phyloP scores from a whole-genome alignment of 2,797 vertebrate species.

The Sparidentex hasta region DNA sequence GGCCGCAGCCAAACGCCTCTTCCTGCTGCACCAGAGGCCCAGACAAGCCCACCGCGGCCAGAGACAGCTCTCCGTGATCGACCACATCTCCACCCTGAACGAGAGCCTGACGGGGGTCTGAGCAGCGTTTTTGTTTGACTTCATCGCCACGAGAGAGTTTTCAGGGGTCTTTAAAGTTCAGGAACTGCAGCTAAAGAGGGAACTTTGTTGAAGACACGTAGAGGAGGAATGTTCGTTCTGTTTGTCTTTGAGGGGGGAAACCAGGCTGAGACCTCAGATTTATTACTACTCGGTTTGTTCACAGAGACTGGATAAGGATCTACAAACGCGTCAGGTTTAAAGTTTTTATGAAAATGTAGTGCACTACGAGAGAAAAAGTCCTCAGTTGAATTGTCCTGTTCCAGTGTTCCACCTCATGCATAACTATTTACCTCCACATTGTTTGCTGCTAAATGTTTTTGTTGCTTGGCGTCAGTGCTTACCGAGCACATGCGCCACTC shows the following conservation, averaged over 20 bases:
- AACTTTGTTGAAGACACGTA: slow-evolving; percentile 6
- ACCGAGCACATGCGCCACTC: slow-evolving; percentile 7
- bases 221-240: slow-evolving; percentile 11
- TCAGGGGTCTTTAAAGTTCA: slow-evolving; percentile 5
- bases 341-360: neutral
- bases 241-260: slow-evolving; percentile 3
- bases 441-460: slow-evolving; percentile 2
- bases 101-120: slow-evolving; percentile 82
- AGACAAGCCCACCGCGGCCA: slow-evolving; percentile 45
- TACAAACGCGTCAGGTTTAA: slow-evolving; percentile 2
- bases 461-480: neutral
- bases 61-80: slow-evolving; percentile 70
- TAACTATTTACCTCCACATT: slow-evolving; percentile 11
- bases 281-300: slow-evolving; percentile 34
- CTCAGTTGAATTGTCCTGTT: neutral
- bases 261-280: slow-evolving; percentile 23
- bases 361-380: slow-evolving; percentile 8
- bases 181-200: slow-evolving; percentile 3
- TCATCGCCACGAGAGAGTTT: neutral
- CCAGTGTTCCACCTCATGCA: slow-evolving; percentile 12
- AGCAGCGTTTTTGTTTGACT: slow-evolving; percentile 21
- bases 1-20: slow-evolving; percentile 87
- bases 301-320: slow-evolving; percentile 18
- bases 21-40: slow-evolving; percentile 75
- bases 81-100: slow-evolving; percentile 73